Base-by-base conservation (phyloP, 2,888 invertebrate species). In the Drosophila formosana region DNA sequence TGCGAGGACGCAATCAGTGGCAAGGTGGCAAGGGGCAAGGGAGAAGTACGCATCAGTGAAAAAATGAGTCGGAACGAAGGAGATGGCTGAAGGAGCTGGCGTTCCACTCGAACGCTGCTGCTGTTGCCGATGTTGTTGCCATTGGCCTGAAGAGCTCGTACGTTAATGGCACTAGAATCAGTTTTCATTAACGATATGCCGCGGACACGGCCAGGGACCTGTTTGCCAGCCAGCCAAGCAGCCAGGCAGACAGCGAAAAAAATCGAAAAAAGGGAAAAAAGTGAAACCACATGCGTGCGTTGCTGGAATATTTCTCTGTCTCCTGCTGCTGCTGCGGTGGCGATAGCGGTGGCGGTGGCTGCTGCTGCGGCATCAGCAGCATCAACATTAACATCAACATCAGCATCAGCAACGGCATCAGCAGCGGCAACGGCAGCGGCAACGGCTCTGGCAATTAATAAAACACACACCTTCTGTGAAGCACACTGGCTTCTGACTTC, bases 161-260 rank as follows among this genome's bases (percentile, higher is more conserved):
- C 81, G 76, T 83, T 86, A 86, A 86, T 86, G 90, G 81, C 85
- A 86, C 89, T 89, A 86, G 85, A 86, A 86, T 86, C 85, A 89
- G 85, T 89, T 89, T 86, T 86, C 85, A 89, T 86, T 86, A 86
- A 86, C 89, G 84, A 83, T 88, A 88, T 74, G 70, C 72, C 61
- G 73, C 57, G 73, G 73, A 69, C 69, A 52, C 56, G 63, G 67
- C 66, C 45, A 8, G 45, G 72, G 63, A 82, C 58, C 55, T 47
- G 60, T 50, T 58, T 39, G 25, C 47, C 26, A 26, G 60, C 6
- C 25, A 30, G 0, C 8, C 25, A n/a, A n/a, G n/a, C n/a, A 47
- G 26, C 37, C 49, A 39, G 6, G 41, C 18, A 47, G 26, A 30
- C 49, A 39, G 6, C 34, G 47, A 7, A 26, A 13, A 30, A 3